A percentile compares a stretch with the other conserved stretches of the same genome.
Evolutionary conservation across 2,113 vertebrate species (phyloP).

Genomic region (Micronycteris hirsuta): DNA sequence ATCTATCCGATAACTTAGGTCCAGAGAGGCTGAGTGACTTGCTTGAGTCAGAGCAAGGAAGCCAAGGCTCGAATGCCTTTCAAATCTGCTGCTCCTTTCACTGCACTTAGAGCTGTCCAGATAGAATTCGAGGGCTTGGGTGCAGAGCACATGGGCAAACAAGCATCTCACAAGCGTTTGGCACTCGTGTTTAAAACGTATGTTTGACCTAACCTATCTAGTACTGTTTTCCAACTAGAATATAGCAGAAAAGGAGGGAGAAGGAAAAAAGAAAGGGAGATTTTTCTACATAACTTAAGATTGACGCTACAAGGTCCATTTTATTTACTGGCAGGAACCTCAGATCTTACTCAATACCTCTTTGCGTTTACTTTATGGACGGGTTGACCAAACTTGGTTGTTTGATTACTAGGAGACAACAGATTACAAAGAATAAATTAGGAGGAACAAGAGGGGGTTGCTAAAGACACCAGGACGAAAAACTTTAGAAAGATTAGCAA

Average conservation of each 20-base stretch:
- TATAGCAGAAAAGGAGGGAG: background rate
- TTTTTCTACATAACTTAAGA: background rate
- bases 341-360: background rate
- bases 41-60: background rate
- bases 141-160: background rate
- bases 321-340: background rate
- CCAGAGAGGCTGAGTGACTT: background rate
- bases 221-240: background rate
- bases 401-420: background rate
- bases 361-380: background rate
- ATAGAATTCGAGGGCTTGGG: background rate
- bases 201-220: background rate
- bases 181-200: background rate
- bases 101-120: background rate
- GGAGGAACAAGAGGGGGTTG: background rate
- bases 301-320: background rate
- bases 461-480: background rate
- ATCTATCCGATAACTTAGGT: background rate
- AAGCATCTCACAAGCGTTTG: fast-evolving
- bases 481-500: background rate
- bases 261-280: background rate
- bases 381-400: background rate
- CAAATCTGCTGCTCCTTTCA: background rate
- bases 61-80: background rate
- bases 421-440: background rate